phyloP scores from a whole-genome alignment of 2,888 invertebrate species.

The Chloroclystis v-ata region DNA sequence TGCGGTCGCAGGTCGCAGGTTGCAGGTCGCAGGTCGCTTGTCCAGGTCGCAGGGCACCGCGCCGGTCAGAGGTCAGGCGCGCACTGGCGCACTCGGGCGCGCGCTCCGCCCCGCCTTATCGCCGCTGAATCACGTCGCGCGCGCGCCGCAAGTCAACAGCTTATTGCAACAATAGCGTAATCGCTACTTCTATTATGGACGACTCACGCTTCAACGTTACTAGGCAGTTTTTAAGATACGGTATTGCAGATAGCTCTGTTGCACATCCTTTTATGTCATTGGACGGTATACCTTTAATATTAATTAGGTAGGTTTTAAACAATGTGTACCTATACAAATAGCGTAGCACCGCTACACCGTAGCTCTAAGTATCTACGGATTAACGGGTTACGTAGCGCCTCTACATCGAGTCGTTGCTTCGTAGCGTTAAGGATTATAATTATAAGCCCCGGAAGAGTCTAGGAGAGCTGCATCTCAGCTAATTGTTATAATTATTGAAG shows the following conservation, averaged over 20 bases:
- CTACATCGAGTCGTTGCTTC: constrained; percentile 1
- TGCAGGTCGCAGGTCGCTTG: constrained; percentile 59
- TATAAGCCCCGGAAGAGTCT: too few species aligned
- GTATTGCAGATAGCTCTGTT: too few species aligned
- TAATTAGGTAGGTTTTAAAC: too few species aligned
- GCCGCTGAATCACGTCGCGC: constrained; percentile 50
- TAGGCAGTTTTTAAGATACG: too few species aligned
- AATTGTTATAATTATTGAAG: too few species aligned
- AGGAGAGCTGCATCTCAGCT: too few species aligned
- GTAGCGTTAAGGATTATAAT: too few species aligned
- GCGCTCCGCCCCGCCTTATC: constrained; percentile 43
- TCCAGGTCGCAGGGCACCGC: constrained; percentile 36
- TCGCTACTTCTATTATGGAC: too few species aligned
- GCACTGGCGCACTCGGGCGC: constrained; percentile 35
- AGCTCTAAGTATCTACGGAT: neutral
- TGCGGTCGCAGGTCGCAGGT: constrained; percentile 1
- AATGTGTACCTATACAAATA: too few species aligned
- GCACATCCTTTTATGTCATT: too few species aligned
- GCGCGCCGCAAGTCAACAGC: constrained; percentile 1
- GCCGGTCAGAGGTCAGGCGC: constrained; percentile 63
- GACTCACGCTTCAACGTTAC: too few species aligned
- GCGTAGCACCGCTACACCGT: neutral
- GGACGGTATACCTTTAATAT: too few species aligned
- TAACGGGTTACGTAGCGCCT: constrained; percentile 2
- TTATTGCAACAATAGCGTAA: neutral